Evolutionary conservation across 2,797 vertebrate species (phyloP).

Genomic region (Enteromius paludinosus): DNA sequence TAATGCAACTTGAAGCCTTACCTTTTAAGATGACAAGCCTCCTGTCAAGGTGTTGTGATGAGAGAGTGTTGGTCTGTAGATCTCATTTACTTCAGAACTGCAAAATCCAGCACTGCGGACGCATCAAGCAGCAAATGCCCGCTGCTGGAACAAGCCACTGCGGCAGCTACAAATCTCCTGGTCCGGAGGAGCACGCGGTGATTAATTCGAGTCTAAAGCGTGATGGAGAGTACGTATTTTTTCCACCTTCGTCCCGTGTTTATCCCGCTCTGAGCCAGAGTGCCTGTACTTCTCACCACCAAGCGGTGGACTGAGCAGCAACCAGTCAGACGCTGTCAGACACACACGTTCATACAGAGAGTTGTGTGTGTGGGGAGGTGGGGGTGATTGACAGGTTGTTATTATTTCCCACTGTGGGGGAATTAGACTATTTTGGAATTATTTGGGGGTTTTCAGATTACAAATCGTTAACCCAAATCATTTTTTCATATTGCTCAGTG

Average conservation of each 20-base stretch:
- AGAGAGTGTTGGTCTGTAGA: slow-evolving; percentile 29
- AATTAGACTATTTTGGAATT: neutral
- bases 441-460: neutral
- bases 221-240: slow-evolving; percentile 40
- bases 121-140: slow-evolving; percentile 42
- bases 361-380: slow-evolving; percentile 7
- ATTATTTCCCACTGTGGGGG: neutral
- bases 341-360: slow-evolving; percentile 1
- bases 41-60: neutral
- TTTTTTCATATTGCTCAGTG: neutral
- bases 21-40: slow-evolving; percentile 23
- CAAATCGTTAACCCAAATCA: neutral
- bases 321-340: slow-evolving; percentile 29
- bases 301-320: slow-evolving; percentile 48
- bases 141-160: slow-evolving; percentile 51
- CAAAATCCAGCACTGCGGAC: slow-evolving; percentile 56
- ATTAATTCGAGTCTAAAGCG: slow-evolving; percentile 47
- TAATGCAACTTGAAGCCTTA: slow-evolving; percentile 25
- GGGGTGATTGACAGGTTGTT: slow-evolving; percentile 33
- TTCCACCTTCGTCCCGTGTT: slow-evolving; percentile 41
- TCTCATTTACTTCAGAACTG: slow-evolving; percentile 45
- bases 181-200: slow-evolving; percentile 34
- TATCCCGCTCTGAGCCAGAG: slow-evolving; percentile 43
- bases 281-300: slow-evolving; percentile 42
- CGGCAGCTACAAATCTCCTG: slow-evolving; percentile 60